A percentile compares a stretch with the other conserved stretches of the same genome.
These are phyloP conservation scores for Drosophila varians DNA, from an alignment of 1,140 invertebrate genomes.

Conservation along the genomic window DNA sequence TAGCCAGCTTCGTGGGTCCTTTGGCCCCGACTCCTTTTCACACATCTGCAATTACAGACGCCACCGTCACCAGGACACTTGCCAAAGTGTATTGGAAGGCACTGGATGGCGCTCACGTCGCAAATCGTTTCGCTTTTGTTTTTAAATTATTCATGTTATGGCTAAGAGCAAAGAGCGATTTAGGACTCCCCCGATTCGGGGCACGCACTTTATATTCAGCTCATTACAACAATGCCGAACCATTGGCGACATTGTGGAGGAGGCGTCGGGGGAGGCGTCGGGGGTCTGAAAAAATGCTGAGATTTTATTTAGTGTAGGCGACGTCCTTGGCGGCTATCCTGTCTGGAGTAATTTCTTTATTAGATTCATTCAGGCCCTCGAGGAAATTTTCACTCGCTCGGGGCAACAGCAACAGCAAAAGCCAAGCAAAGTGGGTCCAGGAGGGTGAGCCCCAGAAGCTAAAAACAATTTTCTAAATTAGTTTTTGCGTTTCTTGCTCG, in stretches of 20 bases:
- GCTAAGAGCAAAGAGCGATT: constrained; percentile 69
- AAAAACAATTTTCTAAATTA: constrained; percentile 78
- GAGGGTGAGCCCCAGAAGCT: constrained; percentile 39
- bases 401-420: constrained; percentile 1
- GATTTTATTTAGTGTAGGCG: constrained; percentile 52
- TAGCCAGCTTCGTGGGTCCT: constrained; percentile 26
- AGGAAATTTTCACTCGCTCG: constrained; percentile 43
- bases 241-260: constrained; percentile 66
- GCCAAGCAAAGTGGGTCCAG: background rate
- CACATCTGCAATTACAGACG: constrained; percentile 45
- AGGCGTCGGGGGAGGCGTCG: background rate
- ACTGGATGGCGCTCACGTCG: constrained; percentile 30
- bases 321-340: constrained; percentile 46
- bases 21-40: constrained; percentile 24
- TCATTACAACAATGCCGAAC: constrained; percentile 67
- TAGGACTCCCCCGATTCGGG: constrained; percentile 26
- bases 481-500: constrained; percentile 18
- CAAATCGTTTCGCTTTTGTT: constrained; percentile 40
- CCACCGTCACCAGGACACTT: background rate
- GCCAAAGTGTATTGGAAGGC: constrained; percentile 40
- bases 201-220: constrained; percentile 76
- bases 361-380: constrained; percentile 63
- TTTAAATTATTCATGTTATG: constrained; percentile 70
- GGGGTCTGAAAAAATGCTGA: constrained; percentile 10
- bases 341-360: constrained; percentile 80